Evolutionary conservation across 2,113 vertebrate genomes (phyloP).

Genomic region (Hemiscyllium ocellatum): DNA sequence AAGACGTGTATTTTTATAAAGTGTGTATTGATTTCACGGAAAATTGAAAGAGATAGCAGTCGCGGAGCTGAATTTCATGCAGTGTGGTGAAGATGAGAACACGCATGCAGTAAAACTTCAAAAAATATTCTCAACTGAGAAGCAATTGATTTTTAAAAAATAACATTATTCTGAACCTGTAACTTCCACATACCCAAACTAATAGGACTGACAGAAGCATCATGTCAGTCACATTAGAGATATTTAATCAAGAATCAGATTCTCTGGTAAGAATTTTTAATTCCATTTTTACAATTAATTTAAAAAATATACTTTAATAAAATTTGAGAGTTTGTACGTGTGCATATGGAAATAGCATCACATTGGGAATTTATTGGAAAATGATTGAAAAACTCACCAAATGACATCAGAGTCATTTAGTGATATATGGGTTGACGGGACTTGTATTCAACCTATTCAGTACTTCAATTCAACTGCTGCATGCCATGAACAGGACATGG

Average conservation of each 20-base stretch:
- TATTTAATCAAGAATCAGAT: background rate
- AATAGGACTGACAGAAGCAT: background rate
- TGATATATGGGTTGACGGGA: background rate
- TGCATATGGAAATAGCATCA: background rate
- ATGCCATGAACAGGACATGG: background rate
- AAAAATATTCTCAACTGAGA: background rate
- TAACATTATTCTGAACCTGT: background rate
- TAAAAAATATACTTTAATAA: background rate
- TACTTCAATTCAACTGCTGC: background rate
- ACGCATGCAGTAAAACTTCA: background rate
- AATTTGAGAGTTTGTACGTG: background rate
- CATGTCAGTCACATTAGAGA: background rate
- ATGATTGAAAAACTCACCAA: background rate
- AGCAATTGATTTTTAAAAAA: background rate
- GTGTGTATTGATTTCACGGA: background rate
- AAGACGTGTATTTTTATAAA: background rate
- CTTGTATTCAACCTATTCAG: background rate
- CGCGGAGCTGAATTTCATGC: background rate
- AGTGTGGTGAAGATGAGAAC: background rate
- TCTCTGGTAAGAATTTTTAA: background rate
- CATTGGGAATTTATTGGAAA: background rate
- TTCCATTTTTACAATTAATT: background rate
- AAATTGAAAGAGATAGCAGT: background rate
- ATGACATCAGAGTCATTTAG: background rate
- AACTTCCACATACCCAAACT: background rate